These are phyloP conservation scores for Lerema accius DNA, from an alignment of 1,140 invertebrate genomes.

Conservation along the genomic window DNA sequence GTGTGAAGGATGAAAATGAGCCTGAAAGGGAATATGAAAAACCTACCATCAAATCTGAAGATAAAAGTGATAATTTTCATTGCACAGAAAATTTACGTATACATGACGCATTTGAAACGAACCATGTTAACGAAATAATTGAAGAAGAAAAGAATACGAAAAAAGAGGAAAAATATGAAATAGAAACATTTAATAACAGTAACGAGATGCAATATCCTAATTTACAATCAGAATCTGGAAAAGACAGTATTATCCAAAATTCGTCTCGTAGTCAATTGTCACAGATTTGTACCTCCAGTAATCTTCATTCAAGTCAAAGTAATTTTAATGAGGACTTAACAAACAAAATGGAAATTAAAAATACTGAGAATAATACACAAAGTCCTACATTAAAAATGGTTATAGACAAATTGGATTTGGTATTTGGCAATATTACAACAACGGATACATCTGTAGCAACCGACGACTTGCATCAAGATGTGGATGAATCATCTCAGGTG, in stretches of 20 bases:
- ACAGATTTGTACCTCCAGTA: no score
- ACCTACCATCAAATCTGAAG: background rate
- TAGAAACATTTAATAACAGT: no score
- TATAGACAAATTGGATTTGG: slow-evolving; percentile 10
- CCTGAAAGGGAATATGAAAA: slow-evolving; percentile 25
- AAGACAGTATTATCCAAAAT: no score
- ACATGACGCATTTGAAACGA: background rate
- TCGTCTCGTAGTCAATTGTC: background rate
- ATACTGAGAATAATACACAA: background rate
- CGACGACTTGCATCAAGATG: background rate
- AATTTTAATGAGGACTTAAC: background rate
- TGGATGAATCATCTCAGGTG: background rate
- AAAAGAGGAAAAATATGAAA: no score
- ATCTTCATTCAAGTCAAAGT: background rate
- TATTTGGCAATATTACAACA: slow-evolving; percentile 7
- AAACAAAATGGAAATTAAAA: slow-evolving; percentile 5
- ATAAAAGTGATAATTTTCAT: background rate
- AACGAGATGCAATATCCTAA: no score
- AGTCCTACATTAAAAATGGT: background rate
- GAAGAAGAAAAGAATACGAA: no score
- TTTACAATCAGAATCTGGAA: no score
- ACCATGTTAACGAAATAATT: background rate
- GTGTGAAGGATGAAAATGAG: slow-evolving; percentile 4
- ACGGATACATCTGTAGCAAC: slow-evolving; percentile 3
- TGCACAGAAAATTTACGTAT: background rate